Evolutionary conservation across 2,888 invertebrate species (phyloP).

Genomic region (Plagiodera versicolora): DNA sequence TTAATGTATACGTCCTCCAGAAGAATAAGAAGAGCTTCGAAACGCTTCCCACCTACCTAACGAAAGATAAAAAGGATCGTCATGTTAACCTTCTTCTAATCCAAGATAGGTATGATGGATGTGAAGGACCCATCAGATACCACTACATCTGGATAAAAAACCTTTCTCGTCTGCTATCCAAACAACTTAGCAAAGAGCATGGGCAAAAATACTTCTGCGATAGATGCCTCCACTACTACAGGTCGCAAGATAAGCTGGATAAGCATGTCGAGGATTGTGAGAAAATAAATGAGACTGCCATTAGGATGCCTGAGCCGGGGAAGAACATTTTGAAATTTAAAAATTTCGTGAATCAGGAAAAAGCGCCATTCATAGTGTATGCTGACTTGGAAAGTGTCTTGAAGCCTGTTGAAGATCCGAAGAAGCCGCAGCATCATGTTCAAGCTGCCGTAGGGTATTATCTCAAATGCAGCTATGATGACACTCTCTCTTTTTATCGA

Average conservation of each 20-base stretch:
- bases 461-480: slow-evolving; percentile 32
- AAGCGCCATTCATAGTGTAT: slow-evolving; percentile 27
- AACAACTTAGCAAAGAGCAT: background rate
- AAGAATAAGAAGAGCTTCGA: slow-evolving; percentile 10
- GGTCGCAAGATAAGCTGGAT: slow-evolving; percentile 1
- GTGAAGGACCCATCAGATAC: background rate
- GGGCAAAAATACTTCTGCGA: slow-evolving; percentile 15
- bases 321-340: slow-evolving; percentile 19
- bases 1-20: slow-evolving; percentile 35
- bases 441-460: slow-evolving; percentile 34
- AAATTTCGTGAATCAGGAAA: slow-evolving; percentile 11
- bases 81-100: slow-evolving; percentile 31
- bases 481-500: slow-evolving; percentile 4
- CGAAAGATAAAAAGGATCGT: slow-evolving; percentile 15
- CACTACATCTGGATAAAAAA: slow-evolving; percentile 16
- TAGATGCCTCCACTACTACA: slow-evolving; percentile 12
- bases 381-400: slow-evolving; percentile 30
- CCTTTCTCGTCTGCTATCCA: slow-evolving; percentile 9
- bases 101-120: slow-evolving; percentile 19
- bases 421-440: slow-evolving; percentile 24
- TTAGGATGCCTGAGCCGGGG: slow-evolving; percentile 19
- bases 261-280: slow-evolving; percentile 6
- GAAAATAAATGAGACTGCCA: slow-evolving; percentile 20
- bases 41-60: slow-evolving; percentile 15
- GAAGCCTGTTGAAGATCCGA: background rate